phyloP scores from a whole-genome alignment of 2,888 invertebrate genomes.

The Reticulitermes lucifugus region DNA sequence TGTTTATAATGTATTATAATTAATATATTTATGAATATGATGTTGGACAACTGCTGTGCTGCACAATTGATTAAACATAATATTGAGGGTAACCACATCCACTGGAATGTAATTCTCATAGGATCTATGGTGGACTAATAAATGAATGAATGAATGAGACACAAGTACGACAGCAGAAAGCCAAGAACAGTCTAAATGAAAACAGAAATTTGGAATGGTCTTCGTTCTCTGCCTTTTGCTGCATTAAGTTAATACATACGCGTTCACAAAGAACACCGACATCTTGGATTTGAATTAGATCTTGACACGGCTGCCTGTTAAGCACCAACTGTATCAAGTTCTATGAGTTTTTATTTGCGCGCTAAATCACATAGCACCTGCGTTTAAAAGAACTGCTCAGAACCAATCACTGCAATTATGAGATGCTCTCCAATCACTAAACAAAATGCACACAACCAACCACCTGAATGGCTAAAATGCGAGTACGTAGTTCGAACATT shows the following conservation, averaged over 20 bases:
- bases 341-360: background rate
- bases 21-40: too few relatives aligned
- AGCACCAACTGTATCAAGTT: background rate
- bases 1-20: too few relatives aligned
- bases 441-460: slow-evolving; percentile 25
- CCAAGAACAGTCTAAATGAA: too few relatives aligned
- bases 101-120: too few relatives aligned
- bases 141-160: too few relatives aligned
- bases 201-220: background rate
- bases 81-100: too few relatives aligned
- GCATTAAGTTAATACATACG: slow-evolving; percentile 69
- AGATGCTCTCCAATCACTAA: slow-evolving; percentile 53
- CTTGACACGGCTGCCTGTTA: background rate
- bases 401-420: slow-evolving; percentile 54
- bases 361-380: slow-evolving; percentile 52
- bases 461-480: slow-evolving; percentile 8
- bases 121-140: too few relatives aligned
- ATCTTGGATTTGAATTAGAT: slow-evolving; percentile 63
- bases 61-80: too few relatives aligned
- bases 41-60: too few relatives aligned
- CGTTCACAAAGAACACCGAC: slow-evolving; percentile 79
- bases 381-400: slow-evolving; percentile 51
- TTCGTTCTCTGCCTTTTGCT: slow-evolving; percentile 1
- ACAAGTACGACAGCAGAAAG: too few relatives aligned
- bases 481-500: background rate